Evolutionary conservation across 1,140 invertebrate species (phyloP).

Genomic region (Cydia fagiglandana): DNA sequence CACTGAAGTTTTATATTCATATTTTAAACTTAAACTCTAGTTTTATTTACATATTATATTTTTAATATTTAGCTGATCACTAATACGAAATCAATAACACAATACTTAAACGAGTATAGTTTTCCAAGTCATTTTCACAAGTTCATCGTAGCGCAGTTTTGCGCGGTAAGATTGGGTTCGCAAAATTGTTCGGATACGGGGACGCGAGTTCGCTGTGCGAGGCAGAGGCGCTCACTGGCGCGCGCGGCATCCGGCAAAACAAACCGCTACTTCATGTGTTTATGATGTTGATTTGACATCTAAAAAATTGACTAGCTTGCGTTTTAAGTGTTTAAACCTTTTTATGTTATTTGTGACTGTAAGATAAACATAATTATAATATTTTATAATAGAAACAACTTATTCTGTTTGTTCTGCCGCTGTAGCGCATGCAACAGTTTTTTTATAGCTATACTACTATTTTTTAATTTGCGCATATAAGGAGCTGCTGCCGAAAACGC

Average conservation of each 20-base stretch:
- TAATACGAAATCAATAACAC: too few relatives aligned
- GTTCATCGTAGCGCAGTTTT: too few relatives aligned
- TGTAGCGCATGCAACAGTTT: too few relatives aligned
- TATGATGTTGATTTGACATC: neutral
- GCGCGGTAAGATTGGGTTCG: neutral
- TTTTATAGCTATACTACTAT: too few relatives aligned
- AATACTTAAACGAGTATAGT: too few relatives aligned
- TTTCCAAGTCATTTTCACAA: too few relatives aligned
- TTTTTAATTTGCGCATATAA: too few relatives aligned
- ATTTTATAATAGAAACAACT: neutral
- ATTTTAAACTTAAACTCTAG: neutral
- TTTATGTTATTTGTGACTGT: neutral
- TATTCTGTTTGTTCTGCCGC: too few relatives aligned
- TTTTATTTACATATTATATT: too few relatives aligned
- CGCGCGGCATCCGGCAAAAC: slow-evolving; percentile 5
- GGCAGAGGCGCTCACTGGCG: neutral
- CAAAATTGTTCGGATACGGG: neutral
- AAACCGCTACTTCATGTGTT: neutral
- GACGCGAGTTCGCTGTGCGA: neutral
- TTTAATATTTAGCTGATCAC: too few relatives aligned
- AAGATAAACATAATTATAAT: neutral
- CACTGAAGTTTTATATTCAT: neutral
- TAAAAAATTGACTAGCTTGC: neutral
- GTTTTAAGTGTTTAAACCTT: too few relatives aligned
- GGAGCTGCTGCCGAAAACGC: too few relatives aligned